Evolutionary conservation across 2,113 vertebrate species (phyloP), one percentile per base, ranked within the genome.

Genomic region (Chloropsis hardwickii): DNA sequence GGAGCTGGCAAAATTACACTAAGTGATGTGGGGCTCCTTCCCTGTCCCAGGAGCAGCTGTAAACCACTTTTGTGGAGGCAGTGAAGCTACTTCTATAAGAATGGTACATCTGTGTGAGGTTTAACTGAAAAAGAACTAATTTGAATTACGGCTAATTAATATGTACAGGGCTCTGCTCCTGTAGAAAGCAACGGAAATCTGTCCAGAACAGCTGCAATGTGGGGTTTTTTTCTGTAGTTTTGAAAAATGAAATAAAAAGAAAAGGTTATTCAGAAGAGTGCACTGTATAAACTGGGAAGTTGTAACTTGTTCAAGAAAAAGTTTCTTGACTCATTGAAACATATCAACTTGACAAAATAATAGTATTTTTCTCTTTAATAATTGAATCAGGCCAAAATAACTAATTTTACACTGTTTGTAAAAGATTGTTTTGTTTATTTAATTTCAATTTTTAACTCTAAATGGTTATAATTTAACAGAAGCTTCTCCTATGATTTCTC

Each of bases 1-100:
- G 73, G 28, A 77, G 14, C 29, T n/a, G 23, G 17, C 12, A 40
- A 48, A 82, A 2, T 6, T 4, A 0, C 1, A 5, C 4, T 3
- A 20, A 16, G 47, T 1, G 28, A 24, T 6, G 16, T 22, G 33
- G 17, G 15, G 6, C 40, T 60, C 48, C 18, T 5, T 20, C 3
- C 1, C 51, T 29, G 23, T 9, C 23, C 35, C 19, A 5, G 56
- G 25, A 64, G 24, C n/a, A 31, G 5, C 29, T 78, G 14, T 2
- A 61, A 53, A 21, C 24, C 24, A 19, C 6, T 16, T 24, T 12
- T 13, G 17, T 9, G 15, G 28, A 45, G 29, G 35, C 10, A 47
- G 16, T 12, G 37, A 40, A 54, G 10, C 4, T 76, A 0, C 16
- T 82, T 66, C 35, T 56, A 0, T 20, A 21, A 47, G 17, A 73